Evolutionary conservation across 2,113 vertebrate genomes (phyloP).

Genomic region (Trogon surrucura): DNA sequence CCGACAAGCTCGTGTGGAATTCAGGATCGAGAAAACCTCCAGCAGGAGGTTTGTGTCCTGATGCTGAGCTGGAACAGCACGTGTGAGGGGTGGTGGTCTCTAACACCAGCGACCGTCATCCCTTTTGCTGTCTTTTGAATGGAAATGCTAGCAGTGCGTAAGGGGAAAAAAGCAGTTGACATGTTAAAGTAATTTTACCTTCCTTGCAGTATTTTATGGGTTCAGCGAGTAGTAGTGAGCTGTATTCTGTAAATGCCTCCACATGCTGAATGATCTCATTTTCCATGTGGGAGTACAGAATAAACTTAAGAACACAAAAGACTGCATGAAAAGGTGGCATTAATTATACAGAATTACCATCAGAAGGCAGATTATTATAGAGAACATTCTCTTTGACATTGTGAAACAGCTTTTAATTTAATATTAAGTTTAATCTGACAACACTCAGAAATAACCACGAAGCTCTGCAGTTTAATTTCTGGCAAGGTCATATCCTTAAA

Average conservation of each 20-base stretch:
- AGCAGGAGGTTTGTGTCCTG: background rate
- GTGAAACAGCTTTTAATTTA: slow-evolving; percentile 35
- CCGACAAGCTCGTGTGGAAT: background rate
- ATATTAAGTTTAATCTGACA: slow-evolving; percentile 19
- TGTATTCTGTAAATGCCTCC: slow-evolving; percentile 30
- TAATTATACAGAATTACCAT: slow-evolving; percentile 51
- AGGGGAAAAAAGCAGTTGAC: background rate
- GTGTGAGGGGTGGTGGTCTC: background rate
- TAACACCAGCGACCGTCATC: background rate
- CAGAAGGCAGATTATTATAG: slow-evolving; percentile 9
- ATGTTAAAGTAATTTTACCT: background rate
- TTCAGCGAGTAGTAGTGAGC: background rate
- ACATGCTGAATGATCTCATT: slow-evolving; percentile 41
- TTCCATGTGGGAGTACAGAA: slow-evolving; percentile 14
- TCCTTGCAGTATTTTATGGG: background rate
- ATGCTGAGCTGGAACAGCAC: background rate
- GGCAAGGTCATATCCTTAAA: background rate
- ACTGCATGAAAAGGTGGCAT: background rate
- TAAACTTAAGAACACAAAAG: slow-evolving; percentile 49
- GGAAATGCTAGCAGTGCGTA: background rate
- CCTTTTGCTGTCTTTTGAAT: background rate
- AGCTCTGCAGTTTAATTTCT: slow-evolving; percentile 16
- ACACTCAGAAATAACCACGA: background rate
- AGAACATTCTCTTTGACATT: slow-evolving; percentile 19
- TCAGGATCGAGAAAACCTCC: background rate